A percentile compares a stretch with the other conserved stretches of the same genome.
Conservation (phyloP, 2,888 invertebrate genomes). For the Plebejus melissa region DNA sequence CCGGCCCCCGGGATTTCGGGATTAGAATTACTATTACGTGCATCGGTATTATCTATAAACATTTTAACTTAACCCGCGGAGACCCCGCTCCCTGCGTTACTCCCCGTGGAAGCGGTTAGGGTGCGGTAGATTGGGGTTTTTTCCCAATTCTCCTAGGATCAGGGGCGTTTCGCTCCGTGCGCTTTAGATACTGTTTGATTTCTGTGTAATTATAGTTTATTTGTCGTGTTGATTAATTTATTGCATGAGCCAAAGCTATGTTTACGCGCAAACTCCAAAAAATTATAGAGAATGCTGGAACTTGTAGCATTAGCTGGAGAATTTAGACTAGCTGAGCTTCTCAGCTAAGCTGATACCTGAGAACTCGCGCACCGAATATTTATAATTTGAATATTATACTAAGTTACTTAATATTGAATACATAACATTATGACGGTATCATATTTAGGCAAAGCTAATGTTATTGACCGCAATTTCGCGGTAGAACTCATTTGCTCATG, state of each 20-base stretch:
- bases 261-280: too few relatives aligned
- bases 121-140: conserved; percentile 57
- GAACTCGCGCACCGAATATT: background rate
- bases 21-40: conserved; percentile 70
- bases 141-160: conserved; percentile 61
- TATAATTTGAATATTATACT: background rate
- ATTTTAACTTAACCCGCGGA: conserved; percentile 78
- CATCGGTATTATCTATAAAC: conserved; percentile 76
- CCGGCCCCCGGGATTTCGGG: conserved; percentile 48
- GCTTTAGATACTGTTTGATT: conserved; percentile 34
- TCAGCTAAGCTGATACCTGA: background rate
- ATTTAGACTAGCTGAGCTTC: too few relatives aligned
- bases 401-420: background rate
- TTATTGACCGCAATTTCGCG: conserved; percentile 24
- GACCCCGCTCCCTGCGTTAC: conserved; percentile 66
- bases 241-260: background rate
- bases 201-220: conserved; percentile 5
- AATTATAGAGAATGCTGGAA: too few relatives aligned
- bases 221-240: background rate
- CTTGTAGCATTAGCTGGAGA: background rate
- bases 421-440: background rate
- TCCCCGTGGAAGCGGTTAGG: conserved; percentile 64
- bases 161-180: conserved; percentile 33
- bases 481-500: conserved; percentile 21
- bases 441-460: conserved; percentile 21